A percentile compares a stretch with the other conserved stretches of the same genome.
phyloP scores from a whole-genome alignment of 2,888 invertebrate species.

The Lasioglossum morio region DNA sequence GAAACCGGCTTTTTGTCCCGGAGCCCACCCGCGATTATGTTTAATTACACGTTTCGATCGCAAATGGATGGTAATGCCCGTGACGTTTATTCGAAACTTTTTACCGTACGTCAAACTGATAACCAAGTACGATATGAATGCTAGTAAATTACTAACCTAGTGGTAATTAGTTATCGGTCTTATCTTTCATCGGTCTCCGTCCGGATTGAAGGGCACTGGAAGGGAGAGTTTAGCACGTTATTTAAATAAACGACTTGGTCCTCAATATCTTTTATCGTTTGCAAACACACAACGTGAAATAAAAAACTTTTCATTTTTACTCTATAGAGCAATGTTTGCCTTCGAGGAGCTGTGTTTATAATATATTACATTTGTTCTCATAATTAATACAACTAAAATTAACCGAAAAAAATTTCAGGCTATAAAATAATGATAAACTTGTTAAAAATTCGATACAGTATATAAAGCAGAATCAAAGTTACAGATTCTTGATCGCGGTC shows the following conservation, averaged over 20 bases:
- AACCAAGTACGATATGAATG: background rate
- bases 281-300: background rate
- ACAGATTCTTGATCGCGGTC: no score
- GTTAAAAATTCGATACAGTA: no score
- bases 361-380: no score
- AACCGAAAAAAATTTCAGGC: no score
- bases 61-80: background rate
- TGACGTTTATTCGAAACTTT: background rate
- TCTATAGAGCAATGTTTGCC: no score
- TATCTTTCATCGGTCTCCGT: background rate
- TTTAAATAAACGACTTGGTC: background rate
- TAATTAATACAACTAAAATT: no score
- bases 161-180: background rate
- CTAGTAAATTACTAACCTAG: background rate
- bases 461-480: no score
- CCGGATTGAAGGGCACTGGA: background rate
- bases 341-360: no score
- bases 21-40: background rate
- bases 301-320: background rate
- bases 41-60: conserved; percentile 25
- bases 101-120: background rate
- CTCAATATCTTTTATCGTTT: background rate
- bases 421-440: no score
- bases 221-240: background rate
- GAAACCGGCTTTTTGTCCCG: background rate